Conservation (phyloP, 35 echinoderm and acorn worm species). For the Apostichopus parvimensis region DNA sequence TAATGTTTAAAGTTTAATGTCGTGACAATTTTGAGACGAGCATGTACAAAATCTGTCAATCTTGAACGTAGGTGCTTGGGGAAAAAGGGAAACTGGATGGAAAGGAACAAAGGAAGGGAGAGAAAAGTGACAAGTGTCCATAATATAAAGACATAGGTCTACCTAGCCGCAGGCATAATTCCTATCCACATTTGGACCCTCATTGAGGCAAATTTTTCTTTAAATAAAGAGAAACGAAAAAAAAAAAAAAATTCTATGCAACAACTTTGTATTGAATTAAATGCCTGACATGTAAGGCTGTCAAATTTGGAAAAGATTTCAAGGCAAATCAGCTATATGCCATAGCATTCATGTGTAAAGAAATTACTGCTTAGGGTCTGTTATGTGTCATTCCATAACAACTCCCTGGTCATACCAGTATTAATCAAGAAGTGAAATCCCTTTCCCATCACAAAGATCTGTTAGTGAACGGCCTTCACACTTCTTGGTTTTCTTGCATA, state of each 20-base stretch:
- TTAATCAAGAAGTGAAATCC: not conserved
- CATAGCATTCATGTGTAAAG: not conserved
- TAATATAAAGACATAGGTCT: not conserved
- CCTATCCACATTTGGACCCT: too few species aligned
- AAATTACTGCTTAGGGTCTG: not conserved
- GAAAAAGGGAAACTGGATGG: not conserved
- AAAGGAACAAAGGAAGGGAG: not conserved
- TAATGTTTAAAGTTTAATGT: too few species aligned
- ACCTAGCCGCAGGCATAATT: too few species aligned
- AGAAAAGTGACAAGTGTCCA: not conserved
- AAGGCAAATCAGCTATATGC: not conserved
- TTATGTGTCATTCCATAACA: conserved; percentile 11
- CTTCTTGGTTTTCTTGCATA: not conserved
- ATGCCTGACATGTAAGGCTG: not conserved
- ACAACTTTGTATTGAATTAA: not conserved
- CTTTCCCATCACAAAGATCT: too few species aligned
- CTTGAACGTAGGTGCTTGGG: not conserved
- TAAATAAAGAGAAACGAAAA: too few species aligned
- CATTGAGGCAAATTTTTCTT: too few species aligned
- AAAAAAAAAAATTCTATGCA: not conserved
- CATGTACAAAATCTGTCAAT: not conserved
- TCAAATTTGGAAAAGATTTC: not conserved
- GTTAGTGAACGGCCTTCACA: not conserved
- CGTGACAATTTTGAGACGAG: too few species aligned
- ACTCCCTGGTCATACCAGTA: conserved; percentile 3